Conservation (phyloP, 2,888 invertebrate species). For the Trypoxylon attenuatum region DNA sequence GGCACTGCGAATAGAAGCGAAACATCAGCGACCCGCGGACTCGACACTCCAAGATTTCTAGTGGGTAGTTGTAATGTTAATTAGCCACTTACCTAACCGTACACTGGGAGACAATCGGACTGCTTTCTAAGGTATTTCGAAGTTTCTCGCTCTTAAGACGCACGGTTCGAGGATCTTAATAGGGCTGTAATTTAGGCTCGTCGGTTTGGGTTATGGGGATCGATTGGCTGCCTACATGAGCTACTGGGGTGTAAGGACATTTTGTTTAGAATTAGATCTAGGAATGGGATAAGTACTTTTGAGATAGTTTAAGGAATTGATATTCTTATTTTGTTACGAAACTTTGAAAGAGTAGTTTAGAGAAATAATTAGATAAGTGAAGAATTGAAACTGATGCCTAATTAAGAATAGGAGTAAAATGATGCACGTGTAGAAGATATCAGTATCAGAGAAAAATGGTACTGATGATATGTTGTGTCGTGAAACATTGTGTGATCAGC, state of each 20-base stretch:
- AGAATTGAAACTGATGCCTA: no score
- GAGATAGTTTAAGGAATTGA: no score
- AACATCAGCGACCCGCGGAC: constrained; percentile 39
- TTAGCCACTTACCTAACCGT: constrained; percentile 68
- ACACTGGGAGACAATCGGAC: constrained; percentile 64
- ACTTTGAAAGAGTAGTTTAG: no score
- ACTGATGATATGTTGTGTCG: no score
- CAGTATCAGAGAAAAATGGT: no score
- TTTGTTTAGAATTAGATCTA: no score
- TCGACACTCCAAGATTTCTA: constrained; percentile 50
- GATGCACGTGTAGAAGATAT: no score
- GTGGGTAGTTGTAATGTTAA: constrained; percentile 70
- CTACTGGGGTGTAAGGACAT: no score
- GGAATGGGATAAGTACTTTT: no score
- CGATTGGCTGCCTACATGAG: background rate
- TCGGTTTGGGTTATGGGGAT: background rate
- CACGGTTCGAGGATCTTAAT: background rate
- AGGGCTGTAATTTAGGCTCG: background rate
- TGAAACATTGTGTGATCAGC: constrained; percentile 24
- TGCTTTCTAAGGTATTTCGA: constrained; percentile 38
- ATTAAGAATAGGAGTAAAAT: no score
- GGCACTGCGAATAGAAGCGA: constrained; percentile 46
- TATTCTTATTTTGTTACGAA: no score
- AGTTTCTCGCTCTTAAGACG: constrained; percentile 36
- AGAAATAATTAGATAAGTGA: no score